Percentiles rank a stretch among this genome's conserved stretches.
Conservation (phyloP, 2,113 vertebrate species). For the Lepisosteus oculatus region DNA sequence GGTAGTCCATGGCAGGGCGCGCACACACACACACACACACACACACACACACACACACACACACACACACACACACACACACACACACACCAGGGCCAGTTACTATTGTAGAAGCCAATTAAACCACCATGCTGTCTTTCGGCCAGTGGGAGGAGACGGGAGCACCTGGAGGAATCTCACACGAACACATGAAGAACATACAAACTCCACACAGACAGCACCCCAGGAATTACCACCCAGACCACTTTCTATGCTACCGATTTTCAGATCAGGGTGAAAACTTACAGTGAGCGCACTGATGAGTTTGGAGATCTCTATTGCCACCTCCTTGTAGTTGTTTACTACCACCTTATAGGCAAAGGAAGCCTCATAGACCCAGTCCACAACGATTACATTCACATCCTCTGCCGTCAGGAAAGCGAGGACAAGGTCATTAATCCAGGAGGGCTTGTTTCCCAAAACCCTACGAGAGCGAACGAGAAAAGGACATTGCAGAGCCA, state of each 20-base stretch:
- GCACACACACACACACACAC: no score
- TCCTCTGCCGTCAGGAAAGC: slow-evolving; percentile 62
- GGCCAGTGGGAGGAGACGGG: no score
- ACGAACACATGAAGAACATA: no score
- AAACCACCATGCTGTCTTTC: no score
- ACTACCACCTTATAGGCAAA: slow-evolving; percentile 79
- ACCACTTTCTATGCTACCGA: background rate
- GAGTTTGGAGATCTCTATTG: slow-evolving; percentile 74
- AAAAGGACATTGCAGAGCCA: no score
- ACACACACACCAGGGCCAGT: no score
- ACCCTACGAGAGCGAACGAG: slow-evolving; percentile 51
- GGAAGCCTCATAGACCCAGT: slow-evolving; percentile 84
- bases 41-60: no score
- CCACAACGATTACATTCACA: slow-evolving; percentile 82
- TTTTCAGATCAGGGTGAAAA: background rate
- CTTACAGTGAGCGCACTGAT: slow-evolving; percentile 78
- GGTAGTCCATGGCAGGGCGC: no score
- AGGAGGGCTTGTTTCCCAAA: slow-evolving; percentile 83
- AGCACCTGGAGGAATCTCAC: no score
- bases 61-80: no score
- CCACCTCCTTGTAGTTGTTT: slow-evolving; percentile 78
- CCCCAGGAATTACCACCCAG: background rate
- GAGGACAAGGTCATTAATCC: slow-evolving; percentile 71
- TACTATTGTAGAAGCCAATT: no score
- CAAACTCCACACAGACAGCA: no score